A percentile compares a stretch with the other conserved stretches of the same genome.
Conservation (phyloP, 2,888 invertebrate genomes). For the Andrena chrysosceles region DNA sequence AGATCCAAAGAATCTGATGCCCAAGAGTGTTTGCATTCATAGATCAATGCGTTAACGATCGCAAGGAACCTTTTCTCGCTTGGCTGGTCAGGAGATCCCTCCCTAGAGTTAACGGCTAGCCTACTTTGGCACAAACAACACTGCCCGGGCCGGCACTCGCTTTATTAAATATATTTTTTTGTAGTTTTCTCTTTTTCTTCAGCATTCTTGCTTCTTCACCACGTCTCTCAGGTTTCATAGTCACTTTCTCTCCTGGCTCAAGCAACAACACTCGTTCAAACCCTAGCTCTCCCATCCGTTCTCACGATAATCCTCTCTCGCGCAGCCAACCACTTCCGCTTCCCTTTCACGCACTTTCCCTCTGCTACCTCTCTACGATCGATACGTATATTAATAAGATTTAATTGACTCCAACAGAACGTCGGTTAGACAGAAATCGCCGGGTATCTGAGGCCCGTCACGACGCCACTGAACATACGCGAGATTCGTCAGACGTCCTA, state of each 20-base stretch:
- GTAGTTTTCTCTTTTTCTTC: constrained; percentile 39
- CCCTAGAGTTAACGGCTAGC: constrained; percentile 74
- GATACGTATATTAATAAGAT: constrained; percentile 80
- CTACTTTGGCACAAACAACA: constrained; percentile 84
- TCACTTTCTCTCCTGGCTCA: constrained; percentile 43
- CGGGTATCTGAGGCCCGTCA: constrained; percentile 12
- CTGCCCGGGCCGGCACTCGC: constrained; percentile 83
- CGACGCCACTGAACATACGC: background rate
- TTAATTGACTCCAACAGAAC: constrained; percentile 84
- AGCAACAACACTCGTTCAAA: constrained; percentile 15
- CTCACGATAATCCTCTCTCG: constrained; percentile 48
- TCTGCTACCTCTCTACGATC: constrained; percentile 55
- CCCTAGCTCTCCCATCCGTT: constrained; percentile 52
- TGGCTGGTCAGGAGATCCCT: constrained; percentile 35
- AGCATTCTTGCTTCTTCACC: constrained; percentile 28
- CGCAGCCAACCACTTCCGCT: constrained; percentile 5
- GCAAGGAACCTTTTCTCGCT: constrained; percentile 24
- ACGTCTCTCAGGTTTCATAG: constrained; percentile 52
- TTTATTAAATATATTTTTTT: constrained; percentile 66
- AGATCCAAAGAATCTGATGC: background rate
- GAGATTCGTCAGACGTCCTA: background rate
- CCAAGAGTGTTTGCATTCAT: background rate
- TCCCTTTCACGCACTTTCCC: constrained; percentile 52
- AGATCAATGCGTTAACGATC: constrained; percentile 7
- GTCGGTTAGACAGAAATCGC: constrained; percentile 74